phyloP scores from a whole-genome alignment of 2,888 invertebrate genomes.

The Mythimna impura region DNA sequence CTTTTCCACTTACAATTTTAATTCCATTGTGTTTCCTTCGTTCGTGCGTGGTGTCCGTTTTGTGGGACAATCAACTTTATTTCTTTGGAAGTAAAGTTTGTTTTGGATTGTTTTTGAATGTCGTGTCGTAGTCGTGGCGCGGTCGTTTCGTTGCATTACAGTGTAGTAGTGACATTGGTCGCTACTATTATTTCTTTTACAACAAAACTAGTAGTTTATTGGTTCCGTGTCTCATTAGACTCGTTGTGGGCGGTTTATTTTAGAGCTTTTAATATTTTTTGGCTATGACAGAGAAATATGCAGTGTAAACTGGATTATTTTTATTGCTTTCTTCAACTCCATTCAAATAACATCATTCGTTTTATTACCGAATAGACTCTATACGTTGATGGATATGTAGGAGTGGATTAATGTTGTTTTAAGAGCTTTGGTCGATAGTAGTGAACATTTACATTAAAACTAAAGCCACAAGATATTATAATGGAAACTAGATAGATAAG shows the following conservation, averaged over 20 bases:
- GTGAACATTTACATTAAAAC: neutral
- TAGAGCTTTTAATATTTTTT: conserved; percentile 54
- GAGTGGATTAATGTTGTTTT: conserved; percentile 14
- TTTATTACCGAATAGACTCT: conserved; percentile 21
- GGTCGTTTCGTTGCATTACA: conserved; percentile 80
- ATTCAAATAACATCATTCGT: conserved; percentile 37
- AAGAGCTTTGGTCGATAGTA: conserved; percentile 2
- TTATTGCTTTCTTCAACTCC: conserved; percentile 21
- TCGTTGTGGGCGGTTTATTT: conserved; percentile 63
- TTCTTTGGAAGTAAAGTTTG: conserved; percentile 21
- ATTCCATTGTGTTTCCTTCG: conserved; percentile 41
- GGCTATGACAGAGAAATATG: conserved; percentile 21
- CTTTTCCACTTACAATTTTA: conserved; percentile 40
- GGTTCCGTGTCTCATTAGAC: conserved; percentile 71
- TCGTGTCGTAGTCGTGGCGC: conserved; percentile 70
- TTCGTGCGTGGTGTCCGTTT: conserved; percentile 60
- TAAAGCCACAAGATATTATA: neutral
- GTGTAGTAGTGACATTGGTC: conserved; percentile 80
- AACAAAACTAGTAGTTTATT: conserved; percentile 78
- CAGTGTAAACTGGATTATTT: conserved; percentile 32
- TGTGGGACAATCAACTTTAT: conserved; percentile 66
- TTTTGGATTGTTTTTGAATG: conserved; percentile 62
- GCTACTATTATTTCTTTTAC: conserved; percentile 77
- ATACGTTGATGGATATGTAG: conserved; percentile 15
- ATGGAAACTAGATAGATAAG: neutral